A percentile compares a stretch with the other conserved stretches of the same genome.
These are phyloP conservation scores for Morus bassanus DNA, from an alignment of 2,797 vertebrate genomes.

Conservation along the genomic window DNA sequence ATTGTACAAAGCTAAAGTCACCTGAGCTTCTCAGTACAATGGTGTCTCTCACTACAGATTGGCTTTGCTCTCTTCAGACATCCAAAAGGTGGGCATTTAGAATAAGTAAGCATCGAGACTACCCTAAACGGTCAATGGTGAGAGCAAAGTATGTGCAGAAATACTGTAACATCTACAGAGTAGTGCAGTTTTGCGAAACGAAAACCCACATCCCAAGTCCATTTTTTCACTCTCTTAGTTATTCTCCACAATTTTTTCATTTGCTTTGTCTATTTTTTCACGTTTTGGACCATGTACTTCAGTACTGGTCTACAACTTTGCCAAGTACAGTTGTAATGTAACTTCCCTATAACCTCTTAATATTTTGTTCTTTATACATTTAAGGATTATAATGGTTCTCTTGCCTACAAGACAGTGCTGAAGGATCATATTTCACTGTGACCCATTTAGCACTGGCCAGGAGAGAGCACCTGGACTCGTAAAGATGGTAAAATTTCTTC, in stretches of 20 bases:
- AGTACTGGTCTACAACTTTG: neutral
- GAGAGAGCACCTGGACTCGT: neutral
- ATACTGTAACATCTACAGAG: neutral
- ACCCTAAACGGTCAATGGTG: neutral
- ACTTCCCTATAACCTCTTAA: neutral
- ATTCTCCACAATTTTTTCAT: neutral
- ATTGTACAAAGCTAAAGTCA: neutral
- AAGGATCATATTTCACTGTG: neutral
- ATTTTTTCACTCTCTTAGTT: neutral
- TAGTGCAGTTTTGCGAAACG: neutral
- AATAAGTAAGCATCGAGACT: neutral
- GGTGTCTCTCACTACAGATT: neutral
- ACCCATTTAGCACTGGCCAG: neutral
- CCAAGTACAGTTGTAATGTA: neutral
- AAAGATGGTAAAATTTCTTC: neutral
- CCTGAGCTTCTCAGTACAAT: neutral
- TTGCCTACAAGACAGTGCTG: neutral
- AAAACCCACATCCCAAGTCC: neutral
- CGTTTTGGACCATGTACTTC: neutral
- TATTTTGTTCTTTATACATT: neutral
- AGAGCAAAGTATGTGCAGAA: neutral
- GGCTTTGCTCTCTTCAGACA: neutral
- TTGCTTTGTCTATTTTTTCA: neutral
- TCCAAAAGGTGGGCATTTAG: neutral
- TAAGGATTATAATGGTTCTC: neutral